phyloP scores from a whole-genome alignment of 1,140 invertebrate species.

The Aphis gossypii region DNA sequence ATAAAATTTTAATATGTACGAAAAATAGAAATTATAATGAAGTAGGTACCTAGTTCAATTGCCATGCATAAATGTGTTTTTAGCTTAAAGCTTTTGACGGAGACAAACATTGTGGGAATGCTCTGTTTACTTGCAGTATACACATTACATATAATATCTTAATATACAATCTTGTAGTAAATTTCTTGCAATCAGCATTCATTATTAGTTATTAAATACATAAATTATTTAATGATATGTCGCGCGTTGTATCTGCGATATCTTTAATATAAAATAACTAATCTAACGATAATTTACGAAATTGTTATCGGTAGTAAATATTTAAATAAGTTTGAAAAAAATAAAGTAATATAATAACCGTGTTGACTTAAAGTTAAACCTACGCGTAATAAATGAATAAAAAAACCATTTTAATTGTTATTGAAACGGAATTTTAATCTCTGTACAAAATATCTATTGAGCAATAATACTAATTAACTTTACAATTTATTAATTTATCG shows the following conservation, averaged over 20 bases:
- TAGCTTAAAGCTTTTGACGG: neutral
- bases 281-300: neutral
- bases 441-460: neutral
- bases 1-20: no score
- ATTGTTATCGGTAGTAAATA: neutral
- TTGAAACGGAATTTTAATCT: neutral
- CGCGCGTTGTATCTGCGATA: neutral
- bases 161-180: neutral
- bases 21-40: no score
- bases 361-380: neutral
- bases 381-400: neutral
- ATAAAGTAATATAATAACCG: neutral
- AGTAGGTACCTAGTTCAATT: neutral
- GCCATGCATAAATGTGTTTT: neutral
- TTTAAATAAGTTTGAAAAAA: neutral
- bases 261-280: neutral
- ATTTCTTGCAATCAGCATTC: neutral
- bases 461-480: neutral
- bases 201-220: neutral
- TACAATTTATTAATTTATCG: neutral
- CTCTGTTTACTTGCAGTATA: neutral
- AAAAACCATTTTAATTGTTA: neutral
- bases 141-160: neutral
- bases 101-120: neutral
- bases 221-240: no score